Percentiles rank a stretch among this genome's conserved stretches.
phyloP scores from a whole-genome alignment of 2,797 vertebrate genomes.

The Rousettus madagascariensis region DNA sequence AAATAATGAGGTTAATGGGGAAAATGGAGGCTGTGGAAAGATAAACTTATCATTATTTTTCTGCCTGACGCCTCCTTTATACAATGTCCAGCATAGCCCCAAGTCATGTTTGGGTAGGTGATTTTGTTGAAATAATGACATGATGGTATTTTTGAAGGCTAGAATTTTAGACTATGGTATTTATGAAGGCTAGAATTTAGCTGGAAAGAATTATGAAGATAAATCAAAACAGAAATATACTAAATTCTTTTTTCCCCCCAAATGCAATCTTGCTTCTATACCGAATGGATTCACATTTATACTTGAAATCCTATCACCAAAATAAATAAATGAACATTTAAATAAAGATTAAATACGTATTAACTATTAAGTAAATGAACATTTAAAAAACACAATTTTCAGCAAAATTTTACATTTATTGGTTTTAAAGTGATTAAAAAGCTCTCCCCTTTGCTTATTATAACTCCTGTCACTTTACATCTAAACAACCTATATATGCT shows the following conservation, averaged over 20 bases:
- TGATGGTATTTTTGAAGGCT: not conserved
- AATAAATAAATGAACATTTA: not conserved
- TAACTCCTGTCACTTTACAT: not conserved
- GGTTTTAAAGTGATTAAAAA: not conserved
- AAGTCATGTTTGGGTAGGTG: not conserved
- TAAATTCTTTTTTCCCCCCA: not conserved
- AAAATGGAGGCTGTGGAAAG: not conserved
- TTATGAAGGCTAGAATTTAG: not conserved
- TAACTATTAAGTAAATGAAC: not conserved
- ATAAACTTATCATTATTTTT: not conserved
- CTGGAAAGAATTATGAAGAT: constrained; percentile 3
- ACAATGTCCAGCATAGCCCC: not conserved
- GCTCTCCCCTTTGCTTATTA: not conserved
- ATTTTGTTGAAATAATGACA: not conserved
- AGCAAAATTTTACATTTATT: not conserved
- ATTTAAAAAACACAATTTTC: not conserved
- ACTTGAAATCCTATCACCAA: not conserved
- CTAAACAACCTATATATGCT: not conserved
- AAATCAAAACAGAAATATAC: not conserved
- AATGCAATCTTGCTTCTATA: not conserved
- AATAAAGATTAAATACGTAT: not conserved
- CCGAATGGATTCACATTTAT: not conserved
- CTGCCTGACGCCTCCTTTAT: not conserved
- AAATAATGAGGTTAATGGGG: not conserved
- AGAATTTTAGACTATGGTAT: not conserved